phyloP scores from a whole-genome alignment of 2,888 invertebrate genomes.

The Philopedon plagiatum region DNA sequence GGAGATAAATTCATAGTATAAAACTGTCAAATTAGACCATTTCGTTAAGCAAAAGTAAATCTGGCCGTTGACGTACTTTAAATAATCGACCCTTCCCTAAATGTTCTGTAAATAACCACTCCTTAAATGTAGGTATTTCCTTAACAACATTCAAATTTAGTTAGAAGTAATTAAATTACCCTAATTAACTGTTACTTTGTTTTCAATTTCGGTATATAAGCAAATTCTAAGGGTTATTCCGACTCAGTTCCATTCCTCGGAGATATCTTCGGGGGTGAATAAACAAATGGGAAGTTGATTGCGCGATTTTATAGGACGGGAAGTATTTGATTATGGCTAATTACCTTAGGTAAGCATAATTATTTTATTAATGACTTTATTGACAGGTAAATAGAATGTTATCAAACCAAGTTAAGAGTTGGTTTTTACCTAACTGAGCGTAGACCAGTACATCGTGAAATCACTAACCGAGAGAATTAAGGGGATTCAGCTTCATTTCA shows the following conservation, averaged over 20 bases:
- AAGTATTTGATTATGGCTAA: slow-evolving; percentile 16
- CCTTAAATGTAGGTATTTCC: background rate
- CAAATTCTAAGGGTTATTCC: slow-evolving; percentile 30
- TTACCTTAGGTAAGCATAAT: background rate
- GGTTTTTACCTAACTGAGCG: background rate
- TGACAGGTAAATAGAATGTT: background rate
- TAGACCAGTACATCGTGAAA: no score
- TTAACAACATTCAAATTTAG: background rate
- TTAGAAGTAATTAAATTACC: slow-evolving; percentile 41
- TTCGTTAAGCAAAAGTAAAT: no score
- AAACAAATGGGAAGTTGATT: slow-evolving; percentile 23
- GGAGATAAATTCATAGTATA: no score
- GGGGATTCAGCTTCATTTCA: no score
- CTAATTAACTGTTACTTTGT: slow-evolving; percentile 46
- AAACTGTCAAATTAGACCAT: no score
- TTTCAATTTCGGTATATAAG: slow-evolving; percentile 38
- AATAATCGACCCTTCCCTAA: background rate
- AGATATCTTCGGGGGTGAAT: slow-evolving; percentile 25
- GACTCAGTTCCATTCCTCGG: slow-evolving; percentile 35
- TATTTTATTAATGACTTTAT: background rate
- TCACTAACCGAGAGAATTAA: no score
- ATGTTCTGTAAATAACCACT: background rate
- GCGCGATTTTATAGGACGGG: background rate
- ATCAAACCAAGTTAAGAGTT: background rate
- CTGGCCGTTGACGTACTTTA: no score